Evolutionary conservation across 2,888 invertebrate genomes (phyloP), one percentile per base, ranked within the genome.

Genomic region (Sinelater perroti): DNA sequence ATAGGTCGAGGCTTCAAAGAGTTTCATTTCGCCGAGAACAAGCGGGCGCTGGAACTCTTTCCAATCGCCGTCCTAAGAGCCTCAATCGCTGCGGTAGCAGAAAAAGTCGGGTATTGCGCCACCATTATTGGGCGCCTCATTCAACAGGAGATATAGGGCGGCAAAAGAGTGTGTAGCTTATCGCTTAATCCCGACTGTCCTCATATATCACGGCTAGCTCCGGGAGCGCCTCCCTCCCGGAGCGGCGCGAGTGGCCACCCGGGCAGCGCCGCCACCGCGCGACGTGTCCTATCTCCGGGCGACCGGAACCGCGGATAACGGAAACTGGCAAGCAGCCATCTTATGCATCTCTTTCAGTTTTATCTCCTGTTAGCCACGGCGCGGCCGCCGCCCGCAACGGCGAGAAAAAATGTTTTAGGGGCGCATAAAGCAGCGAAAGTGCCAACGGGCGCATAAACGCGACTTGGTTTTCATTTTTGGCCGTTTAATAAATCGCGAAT

Each of bases 141-240:
- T 71, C 72, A 72, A 72, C 72, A 72, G 72, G 72, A 71, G 69
- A 65, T 67, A 66, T 58, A 66, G 66, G 66, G 63, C 63, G 63
- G 62, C 63, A 62, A 66, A 67, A 68, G 70, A 69, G 70, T 67
- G 70, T 72, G 70, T 70, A 68, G 72, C 71, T 72, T 72, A 72
- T 72, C 72, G 71, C 69, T 72, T 72, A 72, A 72, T 72, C 72
- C 70, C 64, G 59, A 66, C 70, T 68, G 69, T 71, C 71, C 65
- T 65, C 72, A 72, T 72, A 72, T 72, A 72, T 72, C 70, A 72
- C 69, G 46, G 63, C 40, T 47, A 55, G 62, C 58, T 52, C 53
- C 57, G 45, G 31, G 40, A 17, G 31, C 30, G 20, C 18, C 35
- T 26, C 33, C 28, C 36, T 47, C 53, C 53, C 28, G 24, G 20